Evolutionary conservation across 2,113 vertebrate species (phyloP).

Genomic region (Eurystomus gularis): DNA sequence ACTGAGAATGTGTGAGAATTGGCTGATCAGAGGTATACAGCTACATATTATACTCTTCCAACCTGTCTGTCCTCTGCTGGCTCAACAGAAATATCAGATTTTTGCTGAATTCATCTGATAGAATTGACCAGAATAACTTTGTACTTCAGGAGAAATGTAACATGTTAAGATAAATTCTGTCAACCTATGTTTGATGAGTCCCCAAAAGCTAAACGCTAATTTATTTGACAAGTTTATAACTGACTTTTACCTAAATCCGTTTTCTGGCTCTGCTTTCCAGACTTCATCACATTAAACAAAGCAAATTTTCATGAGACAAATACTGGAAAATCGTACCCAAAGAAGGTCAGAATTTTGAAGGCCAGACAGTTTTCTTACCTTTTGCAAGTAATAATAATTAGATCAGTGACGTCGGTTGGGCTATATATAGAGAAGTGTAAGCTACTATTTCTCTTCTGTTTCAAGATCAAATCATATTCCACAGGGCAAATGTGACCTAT

Average conservation of each 20-base stretch:
- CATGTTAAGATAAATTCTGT: not conserved
- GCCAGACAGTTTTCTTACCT: not conserved
- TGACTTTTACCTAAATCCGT: not conserved
- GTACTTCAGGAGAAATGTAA: no score
- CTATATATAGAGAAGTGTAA: not conserved
- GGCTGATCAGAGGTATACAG: not conserved
- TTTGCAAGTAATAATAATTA: not conserved
- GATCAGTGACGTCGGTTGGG: not conserved
- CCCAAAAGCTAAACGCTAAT: not conserved
- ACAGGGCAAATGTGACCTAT: not conserved
- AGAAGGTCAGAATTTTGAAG: not conserved
- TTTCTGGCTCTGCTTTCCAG: not conserved
- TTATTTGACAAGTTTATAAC: not conserved
- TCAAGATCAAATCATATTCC: not conserved
- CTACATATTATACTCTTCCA: not conserved
- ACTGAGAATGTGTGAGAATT: not conserved
- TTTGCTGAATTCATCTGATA: not conserved
- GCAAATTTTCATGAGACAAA: not conserved
- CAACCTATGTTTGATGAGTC: not conserved
- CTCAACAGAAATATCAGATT: not conserved
- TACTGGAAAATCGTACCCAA: not conserved
- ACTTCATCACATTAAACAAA: not conserved
- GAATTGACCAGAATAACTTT: not conserved
- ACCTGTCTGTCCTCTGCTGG: not conserved
- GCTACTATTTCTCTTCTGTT: not conserved